Evolutionary conservation across 2,888 invertebrate species (phyloP), one percentile per base, ranked within the genome.

Genomic region (Aphidius colemani): DNA sequence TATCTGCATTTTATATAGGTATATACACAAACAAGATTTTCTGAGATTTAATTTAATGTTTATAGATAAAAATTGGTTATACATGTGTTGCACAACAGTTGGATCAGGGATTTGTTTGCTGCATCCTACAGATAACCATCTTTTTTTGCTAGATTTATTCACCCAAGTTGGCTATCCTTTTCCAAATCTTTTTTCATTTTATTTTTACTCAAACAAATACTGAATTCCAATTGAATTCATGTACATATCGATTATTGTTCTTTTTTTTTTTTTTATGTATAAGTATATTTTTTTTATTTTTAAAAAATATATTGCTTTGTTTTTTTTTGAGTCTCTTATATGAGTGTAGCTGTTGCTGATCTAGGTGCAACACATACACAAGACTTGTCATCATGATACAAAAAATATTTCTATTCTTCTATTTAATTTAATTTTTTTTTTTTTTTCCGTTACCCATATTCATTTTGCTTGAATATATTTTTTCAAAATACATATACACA

Each of bases 81-180:
- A 30, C 30, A 30, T 30, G 30, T 30, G 30, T 30, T 40, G 40
- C 41, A 39, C 40, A 56, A 46, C 44, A 43, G 53, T 53, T 58
- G 53, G 40, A 63, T 63, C 63, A 39, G 30, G 63, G 63, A 63
- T 63, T 63, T 63, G 63, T 63, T 58, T 53, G 53, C 53, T 59
- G 41, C 39, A 58, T 44, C 56, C 57, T 57, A 46, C 59, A 63
- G 58, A 64, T 66, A 69, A 67, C 67, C 67, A 69, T 67, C 69
- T 67, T 66, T 63, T 66, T 67, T 51, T 56, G 60, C 61, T 63
- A 63, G 65, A 69, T 69, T 67, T 67, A 69, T 69, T 69, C 67
- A 59, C 50, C 41, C 13, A 13, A 0, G 30, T 30, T 30, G 30
- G 30, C 30, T 30, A 30, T 30, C 30, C 30, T 30, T 30, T 30